Evolutionary conservation across 2,113 vertebrate genomes (phyloP).

Genomic region (Mungos mungo): DNA sequence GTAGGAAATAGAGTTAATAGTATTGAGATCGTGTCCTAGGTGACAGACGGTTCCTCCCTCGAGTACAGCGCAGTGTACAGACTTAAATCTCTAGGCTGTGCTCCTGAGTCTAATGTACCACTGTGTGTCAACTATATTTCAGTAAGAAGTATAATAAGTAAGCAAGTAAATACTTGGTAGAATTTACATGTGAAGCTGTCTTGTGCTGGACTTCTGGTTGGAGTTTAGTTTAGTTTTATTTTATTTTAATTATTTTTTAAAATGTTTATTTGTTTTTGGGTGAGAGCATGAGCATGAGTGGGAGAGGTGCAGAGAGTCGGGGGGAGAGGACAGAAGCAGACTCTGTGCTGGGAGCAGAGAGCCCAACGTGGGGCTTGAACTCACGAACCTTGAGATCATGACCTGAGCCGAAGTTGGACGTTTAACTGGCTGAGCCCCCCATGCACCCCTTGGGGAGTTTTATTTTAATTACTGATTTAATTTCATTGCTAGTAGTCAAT

Average conservation of each 20-base stretch:
- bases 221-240: neutral
- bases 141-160: neutral
- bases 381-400: neutral
- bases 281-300: neutral
- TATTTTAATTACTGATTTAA: neutral
- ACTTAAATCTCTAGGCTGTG: neutral
- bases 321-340: neutral
- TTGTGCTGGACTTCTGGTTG: neutral
- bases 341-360: neutral
- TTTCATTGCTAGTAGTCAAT: neutral
- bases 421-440: neutral
- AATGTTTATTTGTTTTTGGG: neutral
- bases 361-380: neutral
- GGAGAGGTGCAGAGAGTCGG: neutral
- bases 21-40: neutral
- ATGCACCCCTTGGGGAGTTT: neutral
- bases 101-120: neutral
- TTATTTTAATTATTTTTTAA: too few species aligned
- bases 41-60: neutral
- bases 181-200: neutral
- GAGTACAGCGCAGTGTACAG: neutral
- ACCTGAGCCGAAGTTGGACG: neutral
- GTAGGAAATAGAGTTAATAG: neutral
- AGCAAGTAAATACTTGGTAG: neutral
- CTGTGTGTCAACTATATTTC: neutral